Base-by-base conservation (phyloP, 37 sponge, comb jelly and placozoan species). In the Geodia barretti region DNA sequence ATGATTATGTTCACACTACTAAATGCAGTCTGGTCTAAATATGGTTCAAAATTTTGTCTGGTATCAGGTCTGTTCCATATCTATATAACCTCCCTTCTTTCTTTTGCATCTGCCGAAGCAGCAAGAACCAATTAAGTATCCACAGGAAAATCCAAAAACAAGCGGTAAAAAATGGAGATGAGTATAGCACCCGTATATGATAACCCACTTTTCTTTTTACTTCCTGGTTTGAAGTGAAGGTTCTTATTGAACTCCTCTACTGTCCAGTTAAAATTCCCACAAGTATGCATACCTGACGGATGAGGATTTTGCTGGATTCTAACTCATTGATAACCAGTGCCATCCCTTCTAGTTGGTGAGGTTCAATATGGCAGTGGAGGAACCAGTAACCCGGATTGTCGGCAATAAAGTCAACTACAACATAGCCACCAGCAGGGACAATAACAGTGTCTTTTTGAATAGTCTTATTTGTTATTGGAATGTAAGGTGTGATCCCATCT, bases 321-420 rank as follows among this genome's bases (percentile, higher is more conserved):
- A 47, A 47, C 70, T 91, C 92, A 32, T 83, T 78, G 1, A 95
- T 73, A 19, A 95, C 37, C 19, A 88, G 68, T 5, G 86, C 86
- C 95, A 95, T 95, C n/a, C 92, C 95, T 62, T 87, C 86, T 41
- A 91, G 41, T 25, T 88, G 92, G 73, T 97, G 92, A 8, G 76
- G 33, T 65, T 93, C 92, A 62, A 93, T 88, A 76, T 97, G 97
- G 70, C 97, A 97, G 83, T 97, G 97, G 26, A 93, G 66, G 60
- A 97, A 93, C 97, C 97, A 97, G 70, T 83, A 82, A 39, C 97
- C 97, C 23, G 97, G 97, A 82, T 93, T 97, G 79, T 91, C 82
- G 4, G 94, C 77, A 23, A 62, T 77, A 61, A 93, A 84, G 61
- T 86, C 86, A 41, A 93, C 72, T 24, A 92, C 94, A 3, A 80